phyloP scores from a whole-genome alignment of 2,797 vertebrate species.

The Danionella dracula region DNA sequence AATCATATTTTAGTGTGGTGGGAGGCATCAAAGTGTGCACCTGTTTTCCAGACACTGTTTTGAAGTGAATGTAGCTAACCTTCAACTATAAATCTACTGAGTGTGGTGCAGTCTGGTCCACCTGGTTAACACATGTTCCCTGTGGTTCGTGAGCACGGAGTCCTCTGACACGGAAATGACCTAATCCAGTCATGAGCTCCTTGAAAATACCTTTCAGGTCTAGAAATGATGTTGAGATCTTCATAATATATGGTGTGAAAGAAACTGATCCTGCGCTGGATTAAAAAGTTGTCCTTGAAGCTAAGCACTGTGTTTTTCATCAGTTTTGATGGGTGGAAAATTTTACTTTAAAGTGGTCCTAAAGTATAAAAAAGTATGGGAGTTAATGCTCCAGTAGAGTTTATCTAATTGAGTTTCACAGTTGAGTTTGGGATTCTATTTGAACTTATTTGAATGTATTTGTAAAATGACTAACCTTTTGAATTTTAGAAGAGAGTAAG shows the following conservation, averaged over 20 bases:
- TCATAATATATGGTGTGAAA: not conserved
- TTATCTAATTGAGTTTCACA: too few species aligned
- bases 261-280: too few species aligned
- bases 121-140: slow-evolving; percentile 33
- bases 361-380: too few species aligned
- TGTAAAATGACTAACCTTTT: too few species aligned
- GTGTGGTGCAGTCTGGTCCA: slow-evolving; percentile 1
- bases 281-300: too few species aligned
- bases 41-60: slow-evolving; percentile 32
- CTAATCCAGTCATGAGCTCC: slow-evolving; percentile 21
- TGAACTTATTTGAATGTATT: too few species aligned
- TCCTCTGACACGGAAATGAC: slow-evolving; percentile 16
- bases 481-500: too few species aligned
- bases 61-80: not conserved
- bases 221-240: slow-evolving; percentile 11
- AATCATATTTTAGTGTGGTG: not conserved
- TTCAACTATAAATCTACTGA: slow-evolving; percentile 1
- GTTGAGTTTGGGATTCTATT: too few species aligned
- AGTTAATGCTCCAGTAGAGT: too few species aligned
- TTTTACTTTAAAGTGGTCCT: too few species aligned
- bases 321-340: too few species aligned
- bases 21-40: slow-evolving; percentile 20
- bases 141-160: not conserved
- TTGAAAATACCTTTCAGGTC: slow-evolving; percentile 37
- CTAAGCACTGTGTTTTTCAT: too few species aligned